A percentile compares a stretch with the other conserved stretches of the same genome.
Evolutionary conservation across 2,888 invertebrate genomes (phyloP).

Genomic region (Netelia fuscicornis): DNA sequence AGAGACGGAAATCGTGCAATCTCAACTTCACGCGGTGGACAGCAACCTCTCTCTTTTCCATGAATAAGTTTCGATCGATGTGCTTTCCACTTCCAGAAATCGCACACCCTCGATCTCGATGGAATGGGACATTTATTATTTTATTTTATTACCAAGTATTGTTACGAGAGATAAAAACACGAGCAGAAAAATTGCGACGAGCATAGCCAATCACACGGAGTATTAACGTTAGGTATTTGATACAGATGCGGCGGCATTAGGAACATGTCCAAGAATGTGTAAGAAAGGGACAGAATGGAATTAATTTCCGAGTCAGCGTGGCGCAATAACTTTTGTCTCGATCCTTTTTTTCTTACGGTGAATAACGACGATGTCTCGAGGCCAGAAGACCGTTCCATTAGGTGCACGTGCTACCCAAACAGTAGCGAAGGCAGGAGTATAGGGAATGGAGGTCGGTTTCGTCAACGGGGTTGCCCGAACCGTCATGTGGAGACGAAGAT

Average conservation of each 20-base stretch:
- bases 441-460: constrained; percentile 18
- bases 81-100: not conserved
- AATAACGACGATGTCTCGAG: constrained; percentile 53
- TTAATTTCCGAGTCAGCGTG: constrained; percentile 34
- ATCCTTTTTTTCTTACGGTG: constrained; percentile 21
- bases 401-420: constrained; percentile 43
- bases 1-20: constrained; percentile 39
- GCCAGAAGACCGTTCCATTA: constrained; percentile 50
- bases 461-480: constrained; percentile 35
- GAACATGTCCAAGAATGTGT: not conserved
- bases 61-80: constrained; percentile 31
- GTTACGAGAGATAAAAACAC: not conserved
- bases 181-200: not conserved
- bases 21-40: constrained; percentile 19
- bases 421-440: constrained; percentile 35
- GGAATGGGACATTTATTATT: not conserved
- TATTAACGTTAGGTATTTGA: not conserved
- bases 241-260: not conserved
- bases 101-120: not conserved
- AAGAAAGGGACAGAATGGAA: constrained; percentile 15
- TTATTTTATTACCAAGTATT: not conserved
- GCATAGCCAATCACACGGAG: not conserved
- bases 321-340: constrained; percentile 34
- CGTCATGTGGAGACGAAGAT: constrained; percentile 42
- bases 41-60: constrained; percentile 3